A percentile compares a stretch with the other conserved stretches of the same genome.
Conservation (phyloP, 2,888 invertebrate genomes). For the Acleris literana region DNA sequence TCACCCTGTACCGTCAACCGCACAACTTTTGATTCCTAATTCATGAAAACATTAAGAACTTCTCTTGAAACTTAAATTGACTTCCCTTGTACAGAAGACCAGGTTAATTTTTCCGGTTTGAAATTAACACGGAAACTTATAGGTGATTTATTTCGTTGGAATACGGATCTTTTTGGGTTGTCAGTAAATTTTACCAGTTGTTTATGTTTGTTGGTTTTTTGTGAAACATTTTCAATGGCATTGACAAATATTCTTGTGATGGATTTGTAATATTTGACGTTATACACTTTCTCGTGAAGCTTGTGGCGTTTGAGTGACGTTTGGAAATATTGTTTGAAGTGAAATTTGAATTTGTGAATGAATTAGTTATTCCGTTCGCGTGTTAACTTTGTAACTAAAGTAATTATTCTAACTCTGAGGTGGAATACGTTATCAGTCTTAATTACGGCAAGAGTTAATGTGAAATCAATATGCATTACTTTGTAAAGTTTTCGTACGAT, state of each 20-base stretch:
- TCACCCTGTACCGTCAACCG: conserved; percentile 6
- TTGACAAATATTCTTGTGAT: conserved; percentile 46
- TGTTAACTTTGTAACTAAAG: not conserved
- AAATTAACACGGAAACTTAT: not conserved
- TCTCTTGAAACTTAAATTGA: conserved; percentile 62
- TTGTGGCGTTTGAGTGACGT: conserved; percentile 21
- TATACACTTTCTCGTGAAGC: conserved; percentile 12
- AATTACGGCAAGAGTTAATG: no score
- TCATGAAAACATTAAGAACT: conserved; percentile 65
- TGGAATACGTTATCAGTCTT: no score
- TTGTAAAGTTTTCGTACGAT: no score
- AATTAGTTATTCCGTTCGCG: not conserved
- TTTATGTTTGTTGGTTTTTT: conserved; percentile 26
- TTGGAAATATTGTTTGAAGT: conserved; percentile 26
- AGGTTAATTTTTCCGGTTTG: conserved; percentile 41
- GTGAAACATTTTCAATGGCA: conserved; percentile 41
- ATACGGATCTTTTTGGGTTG: conserved; percentile 23
- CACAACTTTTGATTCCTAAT: conserved; percentile 55
- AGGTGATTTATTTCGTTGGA: conserved; percentile 19
- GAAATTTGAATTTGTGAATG: conserved; percentile 26
- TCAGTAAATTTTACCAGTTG: conserved; percentile 18
- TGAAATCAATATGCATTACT: no score
- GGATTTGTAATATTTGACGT: conserved; percentile 43
- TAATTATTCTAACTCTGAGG: not conserved
- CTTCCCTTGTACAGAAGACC: conserved; percentile 57